Evolutionary conservation across 2,113 vertebrate species (phyloP).

Genomic region (Melanotaenia duboulayi): DNA sequence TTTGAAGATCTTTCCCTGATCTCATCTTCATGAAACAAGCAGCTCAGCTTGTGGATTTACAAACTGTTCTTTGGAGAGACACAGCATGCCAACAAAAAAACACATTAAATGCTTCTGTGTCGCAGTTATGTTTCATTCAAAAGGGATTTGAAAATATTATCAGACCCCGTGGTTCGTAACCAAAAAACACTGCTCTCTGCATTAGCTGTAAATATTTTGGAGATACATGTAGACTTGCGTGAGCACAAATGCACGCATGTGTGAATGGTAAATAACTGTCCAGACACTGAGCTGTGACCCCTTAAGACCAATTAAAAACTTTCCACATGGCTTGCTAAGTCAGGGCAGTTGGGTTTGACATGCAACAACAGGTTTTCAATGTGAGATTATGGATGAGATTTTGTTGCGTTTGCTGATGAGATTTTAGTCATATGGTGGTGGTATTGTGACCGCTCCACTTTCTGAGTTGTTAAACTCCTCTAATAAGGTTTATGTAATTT

Average conservation of each 20-base stretch:
- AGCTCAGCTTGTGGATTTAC: not conserved
- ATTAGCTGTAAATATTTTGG: not conserved
- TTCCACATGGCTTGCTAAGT: constrained; percentile 64
- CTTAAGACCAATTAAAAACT: constrained; percentile 69
- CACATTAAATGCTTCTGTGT: not conserved
- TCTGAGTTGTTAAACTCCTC: constrained; percentile 69
- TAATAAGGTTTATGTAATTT: constrained; percentile 78
- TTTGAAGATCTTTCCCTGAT: constrained; percentile 27
- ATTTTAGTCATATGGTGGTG: constrained; percentile 61
- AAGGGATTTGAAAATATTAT: not conserved
- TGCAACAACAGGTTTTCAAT: constrained; percentile 52
- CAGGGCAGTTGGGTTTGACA: constrained; percentile 4
- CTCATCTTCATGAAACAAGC: constrained; percentile 4
- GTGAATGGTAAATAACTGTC: not conserved
- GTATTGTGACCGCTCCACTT: constrained; percentile 68
- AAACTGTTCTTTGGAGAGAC: not conserved
- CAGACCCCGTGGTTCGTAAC: not conserved
- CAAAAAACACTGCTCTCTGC: not conserved
- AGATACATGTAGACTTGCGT: not conserved
- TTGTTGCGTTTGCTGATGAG: constrained; percentile 7
- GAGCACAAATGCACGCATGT: not conserved
- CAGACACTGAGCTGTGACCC: constrained; percentile 31
- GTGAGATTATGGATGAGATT: constrained; percentile 52
- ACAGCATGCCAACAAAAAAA: not conserved
- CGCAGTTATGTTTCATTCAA: constrained; percentile 4